Evolutionary conservation across 2,888 invertebrate species (phyloP).

Genomic region (Aleiodes alternator): DNA sequence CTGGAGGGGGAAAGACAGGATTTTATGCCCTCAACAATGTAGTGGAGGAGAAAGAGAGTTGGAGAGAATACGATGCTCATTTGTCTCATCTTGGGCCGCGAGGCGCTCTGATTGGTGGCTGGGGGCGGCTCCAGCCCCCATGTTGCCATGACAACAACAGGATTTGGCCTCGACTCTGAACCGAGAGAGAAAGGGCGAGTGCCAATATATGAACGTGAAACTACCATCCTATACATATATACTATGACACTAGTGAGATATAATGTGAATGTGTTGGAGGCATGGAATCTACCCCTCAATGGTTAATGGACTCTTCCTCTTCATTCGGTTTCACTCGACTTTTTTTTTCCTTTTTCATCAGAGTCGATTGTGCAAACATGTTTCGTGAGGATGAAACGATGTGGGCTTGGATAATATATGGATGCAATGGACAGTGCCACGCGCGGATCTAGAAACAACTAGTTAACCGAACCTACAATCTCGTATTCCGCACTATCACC

Average conservation of each 20-base stretch:
- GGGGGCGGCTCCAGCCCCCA: conserved; percentile 74
- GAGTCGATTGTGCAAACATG: conserved; percentile 46
- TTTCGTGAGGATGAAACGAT: conserved; percentile 17
- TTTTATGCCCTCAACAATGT: conserved; percentile 1
- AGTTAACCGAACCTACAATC: conserved; percentile 72
- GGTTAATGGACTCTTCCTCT: conserved; percentile 67
- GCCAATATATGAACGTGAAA: conserved; percentile 21
- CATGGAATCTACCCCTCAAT: neutral
- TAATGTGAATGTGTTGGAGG: conserved; percentile 11
- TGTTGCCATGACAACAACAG: conserved; percentile 79
- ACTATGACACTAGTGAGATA: conserved; percentile 24
- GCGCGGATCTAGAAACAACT: conserved; percentile 73
- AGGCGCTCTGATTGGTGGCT: conserved; percentile 79
- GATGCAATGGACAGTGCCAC: conserved; percentile 42
- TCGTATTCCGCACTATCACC: conserved; percentile 56
- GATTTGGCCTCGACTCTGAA: conserved; percentile 64
- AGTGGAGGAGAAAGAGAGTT: conserved; percentile 35
- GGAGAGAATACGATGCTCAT: conserved; percentile 56
- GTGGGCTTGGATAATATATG: conserved; percentile 24
- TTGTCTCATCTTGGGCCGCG: conserved; percentile 66
- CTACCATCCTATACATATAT: conserved; percentile 27
- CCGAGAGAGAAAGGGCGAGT: conserved; percentile 8
- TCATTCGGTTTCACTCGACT: conserved; percentile 54
- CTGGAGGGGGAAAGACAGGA: conserved; percentile 34
- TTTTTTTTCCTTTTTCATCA: conserved; percentile 19